Percentiles rank a stretch among this genome's conserved stretches.
Conservation (phyloP, 2,888 invertebrate genomes). For the Cosmorhoe ocellata region DNA sequence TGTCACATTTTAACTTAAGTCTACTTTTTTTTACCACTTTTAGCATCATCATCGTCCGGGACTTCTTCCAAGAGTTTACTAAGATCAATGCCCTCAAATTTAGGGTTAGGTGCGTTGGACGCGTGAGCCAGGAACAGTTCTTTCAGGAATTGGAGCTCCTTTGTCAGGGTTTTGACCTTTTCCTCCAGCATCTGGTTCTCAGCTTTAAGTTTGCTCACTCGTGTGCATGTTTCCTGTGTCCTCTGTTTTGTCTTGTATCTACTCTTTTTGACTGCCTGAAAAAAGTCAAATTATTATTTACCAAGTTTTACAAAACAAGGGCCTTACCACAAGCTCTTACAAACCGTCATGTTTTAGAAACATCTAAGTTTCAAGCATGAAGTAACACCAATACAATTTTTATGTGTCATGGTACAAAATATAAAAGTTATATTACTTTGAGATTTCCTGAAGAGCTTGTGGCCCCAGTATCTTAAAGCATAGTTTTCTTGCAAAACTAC, state of each 20-base stretch:
- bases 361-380: too few species aligned
- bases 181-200: conserved; percentile 91
- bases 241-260: conserved; percentile 89
- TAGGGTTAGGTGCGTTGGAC: conserved; percentile 80
- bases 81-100: conserved; percentile 82
- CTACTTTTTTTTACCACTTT: conserved; percentile 35
- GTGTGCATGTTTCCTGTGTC: conserved; percentile 88
- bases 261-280: conserved; percentile 91
- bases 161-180: conserved; percentile 90
- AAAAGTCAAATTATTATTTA: conserved; percentile 18
- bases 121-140: conserved; percentile 92
- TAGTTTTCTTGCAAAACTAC: too few species aligned
- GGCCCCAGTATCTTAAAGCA: too few species aligned
- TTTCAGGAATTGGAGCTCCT: conserved; percentile 90
- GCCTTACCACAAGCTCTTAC: too few species aligned
- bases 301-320: too few species aligned
- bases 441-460: too few species aligned
- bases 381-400: too few species aligned
- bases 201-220: conserved; percentile 88
- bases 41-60: conserved; percentile 57
- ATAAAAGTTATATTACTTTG: too few species aligned
- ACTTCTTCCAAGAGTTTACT: conserved; percentile 82
- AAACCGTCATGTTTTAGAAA: too few species aligned
- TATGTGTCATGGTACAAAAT: too few species aligned
- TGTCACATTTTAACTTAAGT: not conserved